Evolutionary conservation across 2,888 invertebrate genomes (phyloP), one percentile per base, ranked within the genome.

Genomic region (Acanthosepion lycidas): DNA sequence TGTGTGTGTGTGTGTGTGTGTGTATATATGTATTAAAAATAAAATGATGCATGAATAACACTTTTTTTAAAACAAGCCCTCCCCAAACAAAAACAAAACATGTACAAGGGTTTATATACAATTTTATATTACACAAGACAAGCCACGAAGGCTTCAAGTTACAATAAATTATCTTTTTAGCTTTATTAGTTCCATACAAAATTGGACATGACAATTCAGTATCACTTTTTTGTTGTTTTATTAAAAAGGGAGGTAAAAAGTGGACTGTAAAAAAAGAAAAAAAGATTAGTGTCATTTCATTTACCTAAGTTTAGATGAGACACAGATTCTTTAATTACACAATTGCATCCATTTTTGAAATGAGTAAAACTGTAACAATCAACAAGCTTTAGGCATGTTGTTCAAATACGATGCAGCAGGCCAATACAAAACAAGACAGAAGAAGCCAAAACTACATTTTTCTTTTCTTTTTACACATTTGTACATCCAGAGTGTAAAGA

Each of bases 111-210:
- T 78, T 78, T 78, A 78, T 78, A 78, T 78, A 78, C 78, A 78
- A 78, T n/a, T 78, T n/a, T 78, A 78, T 78, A 78, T 78, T 78
- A 78, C 78, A 78, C n/a, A 78, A 78, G 78, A 78, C 78, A 33
- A 23, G 78, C 78, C 78, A 78, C 5, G 3, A 33, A n/a, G 78
- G n/a, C 78, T 78, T 78, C 15, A 15, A 78, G 12, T 15, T 78
- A 78, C n/a, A 78, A 78, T 78, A 78, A 78, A 78, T 78, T 78
- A 78, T 78, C 5, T n/a, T n/a, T 78, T 78, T 78, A 78, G n/a
- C n/a, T 78, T 78, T 15, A n/a, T 78, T n/a, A 78, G n/a, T 78
- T 78, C 78, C 12, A n/a, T 78, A 78, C 8, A 78, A 78, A 15
- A 12, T 78, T 33, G 78, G 78, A n/a, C 18, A 15, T n/a, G n/a